Base-by-base conservation (phyloP, 1,140 invertebrate genomes). In the Mamestra configurata region DNA sequence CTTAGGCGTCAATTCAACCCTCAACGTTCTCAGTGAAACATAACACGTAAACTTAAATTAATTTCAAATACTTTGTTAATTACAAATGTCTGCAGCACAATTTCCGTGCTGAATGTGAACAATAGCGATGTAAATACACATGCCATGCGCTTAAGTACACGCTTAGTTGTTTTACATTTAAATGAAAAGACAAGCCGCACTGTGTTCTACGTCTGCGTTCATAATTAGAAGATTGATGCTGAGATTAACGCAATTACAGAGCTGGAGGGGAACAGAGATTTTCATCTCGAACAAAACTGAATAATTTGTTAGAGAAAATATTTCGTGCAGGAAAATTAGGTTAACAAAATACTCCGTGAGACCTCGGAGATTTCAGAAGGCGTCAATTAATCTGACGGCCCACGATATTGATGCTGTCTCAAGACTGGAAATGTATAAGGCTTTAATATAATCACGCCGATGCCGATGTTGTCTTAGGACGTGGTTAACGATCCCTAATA, bases 161-260 rank as follows among this genome's bases (percentile, higher is more conserved):
- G 49, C 66, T 43, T 27, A 43, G 66, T 70, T 49, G 46, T 51
- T 70, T 70, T 35, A 55, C 40, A 77, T 59, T 37, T 49, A 64
- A 51, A 77, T 64, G 59, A 8, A 77, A 75, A 49, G 57, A 64
- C 43, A 77, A 64, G 20, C 20, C 22, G 40, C 13, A 53, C 53
- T 31, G 18, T 61, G 31, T 71, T 71, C 35, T 31, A 51, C 57
- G 27, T 77, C 57, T 64, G 22, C 59, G 40, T 31, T 77, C 73
- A 77, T 77, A 64, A 77, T 77, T 77, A 64, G 22, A 77, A 40
- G 73, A 77, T 77, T 61, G 40, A 77, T 77, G 73, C 40, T 22
- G 57, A 64, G 57, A 77, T 61, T 77, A 77, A 77, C 73, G 43
- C 57, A 77, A 77, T 77, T 77, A 77, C 35, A 31, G 15, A 57